Conservation (phyloP, 1,140 invertebrate genomes). For the Chironomus striatipennis region DNA sequence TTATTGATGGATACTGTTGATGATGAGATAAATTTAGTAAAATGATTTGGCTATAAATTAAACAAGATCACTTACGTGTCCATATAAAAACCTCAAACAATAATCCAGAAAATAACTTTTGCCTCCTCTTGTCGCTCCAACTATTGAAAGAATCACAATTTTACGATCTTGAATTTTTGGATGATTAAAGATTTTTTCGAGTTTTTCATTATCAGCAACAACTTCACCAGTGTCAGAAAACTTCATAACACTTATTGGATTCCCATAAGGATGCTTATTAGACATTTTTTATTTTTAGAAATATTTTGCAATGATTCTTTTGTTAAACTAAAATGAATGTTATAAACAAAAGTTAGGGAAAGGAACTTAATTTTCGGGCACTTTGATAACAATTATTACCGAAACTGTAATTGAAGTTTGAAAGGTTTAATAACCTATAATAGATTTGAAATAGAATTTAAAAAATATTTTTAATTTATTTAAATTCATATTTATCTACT, state of each 20-base stretch:
- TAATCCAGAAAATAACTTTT: constrained; percentile 47
- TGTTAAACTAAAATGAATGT: too few species aligned
- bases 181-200: background rate
- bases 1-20: background rate
- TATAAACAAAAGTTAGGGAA: too few species aligned
- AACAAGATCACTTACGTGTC: background rate
- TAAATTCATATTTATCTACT: too few species aligned
- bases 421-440: too few species aligned
- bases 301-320: too few species aligned
- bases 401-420: too few species aligned
- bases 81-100: constrained; percentile 71
- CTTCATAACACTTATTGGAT: background rate
- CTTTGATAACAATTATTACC: too few species aligned
- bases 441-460: too few species aligned
- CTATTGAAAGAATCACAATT: constrained; percentile 85
- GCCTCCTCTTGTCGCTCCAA: constrained; percentile 91
- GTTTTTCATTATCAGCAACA: background rate
- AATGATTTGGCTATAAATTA: too few species aligned
- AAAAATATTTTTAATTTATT: too few species aligned
- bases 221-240: background rate
- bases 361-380: too few species aligned
- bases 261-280: background rate
- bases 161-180: constrained; percentile 45
- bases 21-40: background rate
- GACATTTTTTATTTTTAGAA: too few species aligned